phyloP scores from a whole-genome alignment of 2,113 vertebrate genomes.

The Paraplagusia blochii region DNA sequence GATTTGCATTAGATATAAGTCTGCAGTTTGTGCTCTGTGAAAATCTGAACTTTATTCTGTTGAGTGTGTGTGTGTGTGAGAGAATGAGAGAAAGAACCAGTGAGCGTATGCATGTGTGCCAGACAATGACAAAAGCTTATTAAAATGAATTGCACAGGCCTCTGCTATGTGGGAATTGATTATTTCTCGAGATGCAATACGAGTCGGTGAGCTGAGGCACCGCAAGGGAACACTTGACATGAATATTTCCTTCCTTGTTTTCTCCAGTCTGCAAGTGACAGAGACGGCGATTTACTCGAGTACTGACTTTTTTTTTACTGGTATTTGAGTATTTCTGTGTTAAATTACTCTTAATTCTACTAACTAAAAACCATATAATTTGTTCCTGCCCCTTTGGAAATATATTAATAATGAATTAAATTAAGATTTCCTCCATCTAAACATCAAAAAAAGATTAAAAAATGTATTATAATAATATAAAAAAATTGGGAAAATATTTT shows the following conservation, averaged over 20 bases:
- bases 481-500: no score
- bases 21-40: conserved; percentile 8
- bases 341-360: no score
- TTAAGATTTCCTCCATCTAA: no score
- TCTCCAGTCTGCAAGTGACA: conserved; percentile 6
- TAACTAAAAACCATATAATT: no score
- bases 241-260: conserved; percentile 36
- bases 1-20: conserved; percentile 5
- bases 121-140: conserved; percentile 47
- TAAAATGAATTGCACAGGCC: conserved; percentile 58
- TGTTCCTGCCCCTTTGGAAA: no score
- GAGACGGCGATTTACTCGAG: conserved; percentile 3
- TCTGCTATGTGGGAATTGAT: conserved; percentile 53
- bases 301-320: conserved; percentile 3
- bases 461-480: no score
- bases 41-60: no score
- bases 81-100: no score
- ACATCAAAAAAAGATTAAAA: no score
- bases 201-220: conserved; percentile 36
- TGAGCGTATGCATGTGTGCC: conserved; percentile 16
- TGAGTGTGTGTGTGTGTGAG: no score
- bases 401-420: no score
- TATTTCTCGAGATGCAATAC: conserved; percentile 42
- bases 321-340: no score
- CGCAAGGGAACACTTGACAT: conserved; percentile 29